These are phyloP conservation scores for Colistium nudipinnis DNA, from an alignment of 2,113 vertebrate species.

Conservation along the genomic window DNA sequence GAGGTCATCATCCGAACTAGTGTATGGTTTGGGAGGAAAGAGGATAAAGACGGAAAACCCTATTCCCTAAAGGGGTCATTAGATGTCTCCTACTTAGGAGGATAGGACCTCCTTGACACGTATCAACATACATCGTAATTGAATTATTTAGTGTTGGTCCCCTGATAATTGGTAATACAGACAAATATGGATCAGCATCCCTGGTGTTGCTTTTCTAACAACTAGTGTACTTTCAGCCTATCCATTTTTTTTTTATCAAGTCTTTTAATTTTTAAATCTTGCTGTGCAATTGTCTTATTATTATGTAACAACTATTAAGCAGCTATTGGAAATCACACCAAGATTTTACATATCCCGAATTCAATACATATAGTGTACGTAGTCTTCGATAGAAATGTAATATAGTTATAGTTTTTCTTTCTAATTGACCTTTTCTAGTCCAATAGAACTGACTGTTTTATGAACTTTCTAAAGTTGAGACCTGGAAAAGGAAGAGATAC, in stretches of 20 bases:
- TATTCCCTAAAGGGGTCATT: constrained; percentile 62
- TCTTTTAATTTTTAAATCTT: not conserved
- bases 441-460: too few relatives aligned
- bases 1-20: constrained; percentile 43
- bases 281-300: too few relatives aligned
- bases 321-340: not conserved
- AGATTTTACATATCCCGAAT: not conserved
- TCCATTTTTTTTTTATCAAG: not conserved
- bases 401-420: too few relatives aligned
- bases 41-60: constrained; percentile 5
- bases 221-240: too few relatives aligned
- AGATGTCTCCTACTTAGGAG: constrained; percentile 38
- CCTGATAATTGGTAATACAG: not conserved
- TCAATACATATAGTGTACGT: too few relatives aligned
- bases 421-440: too few relatives aligned
- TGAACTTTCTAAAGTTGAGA: too few relatives aligned
- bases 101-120: constrained; percentile 21
- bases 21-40: constrained; percentile 25
- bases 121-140: constrained; percentile 46
- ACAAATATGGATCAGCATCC: not conserved
- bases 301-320: too few relatives aligned
- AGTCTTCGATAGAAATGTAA: too few relatives aligned
- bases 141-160: constrained; percentile 11
- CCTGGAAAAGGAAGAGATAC: too few relatives aligned
- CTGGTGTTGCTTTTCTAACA: not conserved